These are phyloP conservation scores for Eulemur macaco DNA, from an alignment of 2,113 vertebrate genomes.

Conservation along the genomic window DNA sequence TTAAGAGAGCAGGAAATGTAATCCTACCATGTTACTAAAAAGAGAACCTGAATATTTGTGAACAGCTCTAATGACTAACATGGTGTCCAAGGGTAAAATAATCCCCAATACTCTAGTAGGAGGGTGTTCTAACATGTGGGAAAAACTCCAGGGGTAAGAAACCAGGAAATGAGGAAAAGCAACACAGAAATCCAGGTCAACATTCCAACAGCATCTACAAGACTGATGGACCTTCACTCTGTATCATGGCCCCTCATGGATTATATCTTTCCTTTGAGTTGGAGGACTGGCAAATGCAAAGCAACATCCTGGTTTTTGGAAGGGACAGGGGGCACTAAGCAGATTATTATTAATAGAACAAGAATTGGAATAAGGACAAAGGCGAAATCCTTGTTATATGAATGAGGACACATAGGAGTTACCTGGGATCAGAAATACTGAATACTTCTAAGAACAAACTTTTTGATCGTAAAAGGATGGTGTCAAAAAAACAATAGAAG, in stretches of 20 bases:
- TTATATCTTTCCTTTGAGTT: not conserved
- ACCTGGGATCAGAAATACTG: not conserved
- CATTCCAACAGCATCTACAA: not conserved
- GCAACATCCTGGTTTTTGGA: not conserved
- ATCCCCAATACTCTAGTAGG: not conserved
- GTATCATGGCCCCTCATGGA: not conserved
- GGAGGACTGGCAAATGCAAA: not conserved
- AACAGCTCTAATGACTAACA: not conserved
- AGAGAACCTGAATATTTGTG: not conserved
- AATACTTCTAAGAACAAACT: slow-evolving; percentile 12
- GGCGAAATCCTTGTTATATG: not conserved
- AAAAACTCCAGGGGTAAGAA: not conserved
- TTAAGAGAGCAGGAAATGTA: not conserved
- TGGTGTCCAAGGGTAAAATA: not conserved
- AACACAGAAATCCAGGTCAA: not conserved
- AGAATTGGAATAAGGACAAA: not conserved
- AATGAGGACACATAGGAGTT: not conserved
- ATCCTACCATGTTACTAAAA: not conserved
- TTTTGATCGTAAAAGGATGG: not conserved
- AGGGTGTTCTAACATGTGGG: not conserved
- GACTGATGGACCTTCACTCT: not conserved
- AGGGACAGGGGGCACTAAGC: not conserved
- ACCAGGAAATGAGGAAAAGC: not conserved
- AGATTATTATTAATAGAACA: slow-evolving; percentile 29
- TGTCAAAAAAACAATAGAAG: not conserved